Evolutionary conservation across 2,888 invertebrate species (phyloP).

Genomic region (Hetaerina titia): DNA sequence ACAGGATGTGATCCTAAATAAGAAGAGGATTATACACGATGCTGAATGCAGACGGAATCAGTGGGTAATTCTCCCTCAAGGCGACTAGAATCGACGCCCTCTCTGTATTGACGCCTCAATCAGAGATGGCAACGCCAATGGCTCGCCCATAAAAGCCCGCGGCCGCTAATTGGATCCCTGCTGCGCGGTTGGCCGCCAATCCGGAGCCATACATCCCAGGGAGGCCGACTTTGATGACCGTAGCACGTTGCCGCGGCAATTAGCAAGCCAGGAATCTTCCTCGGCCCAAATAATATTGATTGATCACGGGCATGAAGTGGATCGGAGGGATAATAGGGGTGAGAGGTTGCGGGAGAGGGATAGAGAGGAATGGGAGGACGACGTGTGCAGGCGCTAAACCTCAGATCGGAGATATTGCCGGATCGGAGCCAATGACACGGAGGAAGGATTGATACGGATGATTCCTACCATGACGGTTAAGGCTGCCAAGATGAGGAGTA

Average conservation of each 20-base stretch:
- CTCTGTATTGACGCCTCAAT: constrained; percentile 30
- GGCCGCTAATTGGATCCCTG: constrained; percentile 65
- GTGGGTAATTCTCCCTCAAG: constrained; percentile 1
- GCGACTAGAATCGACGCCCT: neutral
- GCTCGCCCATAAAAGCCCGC: constrained; percentile 37
- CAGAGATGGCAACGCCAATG: constrained; percentile 52
- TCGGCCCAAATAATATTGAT: constrained; percentile 62
- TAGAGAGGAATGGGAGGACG: neutral
- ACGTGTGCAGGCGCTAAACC: neutral
- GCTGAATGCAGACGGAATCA: neutral
- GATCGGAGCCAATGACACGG: constrained; percentile 53
- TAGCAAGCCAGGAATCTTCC: constrained; percentile 59
- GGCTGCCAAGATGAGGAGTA: constrained; percentile 19
- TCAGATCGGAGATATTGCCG: constrained; percentile 50
- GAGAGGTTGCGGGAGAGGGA: no score
- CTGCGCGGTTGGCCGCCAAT: constrained; percentile 42
- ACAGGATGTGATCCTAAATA: neutral
- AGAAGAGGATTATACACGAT: neutral
- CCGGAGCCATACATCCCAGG: constrained; percentile 48
- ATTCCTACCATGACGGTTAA: neutral
- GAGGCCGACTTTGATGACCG: constrained; percentile 62
- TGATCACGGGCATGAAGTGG: constrained; percentile 18
- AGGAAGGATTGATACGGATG: constrained; percentile 63
- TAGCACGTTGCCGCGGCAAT: constrained; percentile 51
- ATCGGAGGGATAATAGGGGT: neutral